phyloP scores from a whole-genome alignment of 2,888 invertebrate species.

The Cremastinae sp. region DNA sequence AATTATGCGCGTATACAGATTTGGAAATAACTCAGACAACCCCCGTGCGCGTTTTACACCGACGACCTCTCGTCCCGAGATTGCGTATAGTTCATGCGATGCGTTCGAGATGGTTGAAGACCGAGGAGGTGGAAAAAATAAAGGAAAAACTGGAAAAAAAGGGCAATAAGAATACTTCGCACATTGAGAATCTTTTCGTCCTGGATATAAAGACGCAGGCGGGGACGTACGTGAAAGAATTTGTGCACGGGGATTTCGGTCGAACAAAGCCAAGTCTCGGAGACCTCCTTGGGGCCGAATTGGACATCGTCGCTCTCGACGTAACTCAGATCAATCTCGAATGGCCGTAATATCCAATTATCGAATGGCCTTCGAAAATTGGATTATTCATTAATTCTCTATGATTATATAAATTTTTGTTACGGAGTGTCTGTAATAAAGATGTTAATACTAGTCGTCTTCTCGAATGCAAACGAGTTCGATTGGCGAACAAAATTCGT shows the following conservation, averaged over 20 bases:
- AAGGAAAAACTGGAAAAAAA: slow-evolving; percentile 43
- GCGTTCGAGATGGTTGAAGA: slow-evolving; percentile 80
- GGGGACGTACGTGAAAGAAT: slow-evolving; percentile 98
- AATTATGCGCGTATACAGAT: slow-evolving; percentile 82
- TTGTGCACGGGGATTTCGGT: slow-evolving; percentile 97
- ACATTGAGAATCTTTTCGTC: slow-evolving; percentile 82
- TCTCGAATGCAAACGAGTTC: too few species aligned
- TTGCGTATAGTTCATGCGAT: slow-evolving; percentile 86
- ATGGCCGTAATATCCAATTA: slow-evolving; percentile 84
- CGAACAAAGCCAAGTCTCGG: slow-evolving; percentile 90
- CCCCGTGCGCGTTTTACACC: slow-evolving; percentile 94
- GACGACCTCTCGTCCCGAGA: slow-evolving; percentile 88
- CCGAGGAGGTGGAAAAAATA: slow-evolving; percentile 66
- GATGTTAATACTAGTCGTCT: too few species aligned
- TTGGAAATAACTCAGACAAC: slow-evolving; percentile 90
- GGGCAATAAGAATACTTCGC: slow-evolving; percentile 35
- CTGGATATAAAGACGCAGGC: slow-evolving; percentile 91
- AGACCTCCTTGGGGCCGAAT: slow-evolving; percentile 85
- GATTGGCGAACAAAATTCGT: too few species aligned
- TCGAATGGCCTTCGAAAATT: too few species aligned
- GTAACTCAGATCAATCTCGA: slow-evolving; percentile 89
- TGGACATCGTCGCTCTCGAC: slow-evolving; percentile 96
- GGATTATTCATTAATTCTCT: too few species aligned
- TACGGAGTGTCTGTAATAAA: too few species aligned
- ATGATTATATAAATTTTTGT: too few species aligned